Base-by-base conservation (phyloP, 2,797 vertebrate species). In the Catharus ustulatus region DNA sequence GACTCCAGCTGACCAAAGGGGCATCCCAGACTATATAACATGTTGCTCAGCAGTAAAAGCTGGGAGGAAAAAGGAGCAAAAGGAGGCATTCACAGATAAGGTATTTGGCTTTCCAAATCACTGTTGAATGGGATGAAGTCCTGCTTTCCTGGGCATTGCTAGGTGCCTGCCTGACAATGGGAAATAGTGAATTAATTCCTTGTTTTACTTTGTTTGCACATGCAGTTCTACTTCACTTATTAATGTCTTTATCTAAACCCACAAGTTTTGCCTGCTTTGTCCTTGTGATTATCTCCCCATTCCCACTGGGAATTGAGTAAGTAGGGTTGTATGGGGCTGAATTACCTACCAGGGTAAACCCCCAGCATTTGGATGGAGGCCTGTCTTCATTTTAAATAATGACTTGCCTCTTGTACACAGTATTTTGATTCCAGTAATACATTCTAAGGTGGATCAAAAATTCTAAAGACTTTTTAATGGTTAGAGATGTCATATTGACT, bases 1-100 rank as follows among this genome's bases (percentile, higher is more conserved):
- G 40, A 38, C 15, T n/a, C 17, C 52, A 54, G 4, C 49, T 75
- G 52, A 51, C 61, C 34, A 30, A 54, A 72, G 51, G 38, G 15
- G 9, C 46, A 17, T 34, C 16, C 26, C 11, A 2, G 43, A 29
- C 40, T 13, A 1, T 40, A 8, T 19, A 62, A 45, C 8, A 32
- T 57, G 3, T 6, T 71, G 45, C 32, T 77, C 17, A 40, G 72
- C 57, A 40, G 8, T n/a, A 63, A 52, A 73, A 67, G 13, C 48
- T 55, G n/a, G 6, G 13, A 51, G 14, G 36, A 92, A 34, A 68
- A 19, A 78, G 43, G 32, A 36, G 14, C 10, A 29, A 66, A 52
- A 34, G 0, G 5, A 4, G 3, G 10, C 10, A 4, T 9, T 78
- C 2, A 13, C 30, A 57, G 15, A 69, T 73, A 12, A 0, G 2